These are phyloP conservation scores for Nilaparvata lugens DNA, from an alignment of 1,140 invertebrate species.

Conservation along the genomic window DNA sequence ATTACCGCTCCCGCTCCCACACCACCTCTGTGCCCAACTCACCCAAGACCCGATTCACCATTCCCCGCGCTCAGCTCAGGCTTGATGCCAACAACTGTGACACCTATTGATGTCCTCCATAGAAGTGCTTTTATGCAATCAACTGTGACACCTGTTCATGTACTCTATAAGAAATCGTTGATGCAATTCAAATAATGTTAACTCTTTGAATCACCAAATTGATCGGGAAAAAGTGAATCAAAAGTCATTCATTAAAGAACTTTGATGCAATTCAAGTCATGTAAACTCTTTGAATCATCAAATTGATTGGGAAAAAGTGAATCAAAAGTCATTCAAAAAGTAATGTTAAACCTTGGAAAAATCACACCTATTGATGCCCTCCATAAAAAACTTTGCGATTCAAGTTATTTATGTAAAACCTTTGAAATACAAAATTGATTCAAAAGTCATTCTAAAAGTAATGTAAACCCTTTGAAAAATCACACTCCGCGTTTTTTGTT, in stretches of 20 bases:
- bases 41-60: conserved; percentile 22
- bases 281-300: too few relatives aligned
- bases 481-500: too few relatives aligned
- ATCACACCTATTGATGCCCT: too few relatives aligned
- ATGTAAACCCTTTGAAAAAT: too few relatives aligned
- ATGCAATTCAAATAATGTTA: too few relatives aligned
- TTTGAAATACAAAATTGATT: too few relatives aligned
- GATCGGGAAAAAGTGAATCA: not conserved
- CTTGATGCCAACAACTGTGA: not conserved
- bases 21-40: conserved; percentile 37
- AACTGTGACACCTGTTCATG: not conserved
- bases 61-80: conserved; percentile 2
- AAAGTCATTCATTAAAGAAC: not conserved
- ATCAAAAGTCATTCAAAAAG: not conserved
- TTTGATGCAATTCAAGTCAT: not conserved
- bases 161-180: not conserved
- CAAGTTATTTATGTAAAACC: too few relatives aligned
- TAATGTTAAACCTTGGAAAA: too few relatives aligned
- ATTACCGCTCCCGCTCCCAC: conserved; percentile 13
- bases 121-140: not conserved
- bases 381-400: too few relatives aligned
- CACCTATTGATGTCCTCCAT: not conserved
- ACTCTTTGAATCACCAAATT: too few relatives aligned
- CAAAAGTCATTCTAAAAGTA: not conserved
- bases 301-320: not conserved